Evolutionary conservation across 2,888 invertebrate genomes (phyloP).

Genomic region (Cryptosula pallasiana): DNA sequence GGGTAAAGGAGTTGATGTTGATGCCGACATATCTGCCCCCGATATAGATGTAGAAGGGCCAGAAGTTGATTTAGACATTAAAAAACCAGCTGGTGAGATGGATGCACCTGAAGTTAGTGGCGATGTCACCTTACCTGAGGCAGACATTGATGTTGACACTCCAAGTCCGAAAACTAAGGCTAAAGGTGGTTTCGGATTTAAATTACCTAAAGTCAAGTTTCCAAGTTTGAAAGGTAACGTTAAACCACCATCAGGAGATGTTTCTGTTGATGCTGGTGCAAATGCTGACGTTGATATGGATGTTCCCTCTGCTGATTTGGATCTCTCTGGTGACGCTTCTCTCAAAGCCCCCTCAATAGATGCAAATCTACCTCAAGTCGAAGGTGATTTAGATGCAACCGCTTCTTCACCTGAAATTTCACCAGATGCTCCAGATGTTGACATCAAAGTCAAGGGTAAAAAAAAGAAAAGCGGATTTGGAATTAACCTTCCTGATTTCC

Average conservation of each 20-base stretch:
- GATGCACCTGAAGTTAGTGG: not conserved
- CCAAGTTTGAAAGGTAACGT: not conserved
- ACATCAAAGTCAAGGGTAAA: not conserved
- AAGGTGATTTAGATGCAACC: not conserved
- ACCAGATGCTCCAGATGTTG: not conserved
- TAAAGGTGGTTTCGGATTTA: constrained; percentile 12
- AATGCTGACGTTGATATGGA: not conserved
- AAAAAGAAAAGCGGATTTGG: constrained; percentile 12
- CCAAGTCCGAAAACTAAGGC: not conserved
- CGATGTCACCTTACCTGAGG: not conserved
- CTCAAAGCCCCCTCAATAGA: not conserved
- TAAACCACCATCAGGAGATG: no score
- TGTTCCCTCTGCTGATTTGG: not conserved
- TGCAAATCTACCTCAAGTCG: not conserved
- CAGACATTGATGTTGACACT: not conserved
- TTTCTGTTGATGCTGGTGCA: not conserved
- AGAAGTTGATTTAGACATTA: not conserved
- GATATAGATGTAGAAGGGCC: not conserved
- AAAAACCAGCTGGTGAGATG: not conserved
- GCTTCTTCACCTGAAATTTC: not conserved
- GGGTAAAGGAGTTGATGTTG: not conserved
- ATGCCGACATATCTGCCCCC: no score
- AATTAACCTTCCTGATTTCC: constrained; percentile 14
- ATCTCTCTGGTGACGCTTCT: not conserved
- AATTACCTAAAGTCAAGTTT: not conserved